A percentile compares a stretch with the other conserved stretches of the same genome.
Conservation (phyloP, 1,140 invertebrate species). For the Panulirus ornatus region DNA sequence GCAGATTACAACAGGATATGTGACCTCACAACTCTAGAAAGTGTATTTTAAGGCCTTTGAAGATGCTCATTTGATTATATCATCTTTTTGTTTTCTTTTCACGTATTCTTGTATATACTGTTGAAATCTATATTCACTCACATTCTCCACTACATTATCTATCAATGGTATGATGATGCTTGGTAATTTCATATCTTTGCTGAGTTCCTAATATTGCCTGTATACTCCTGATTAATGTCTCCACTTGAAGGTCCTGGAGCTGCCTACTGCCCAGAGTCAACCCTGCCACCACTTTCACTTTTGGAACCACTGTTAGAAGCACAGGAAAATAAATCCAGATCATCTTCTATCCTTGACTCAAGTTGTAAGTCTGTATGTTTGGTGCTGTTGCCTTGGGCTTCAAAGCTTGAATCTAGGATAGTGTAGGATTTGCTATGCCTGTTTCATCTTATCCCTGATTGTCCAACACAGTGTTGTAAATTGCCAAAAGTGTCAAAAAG, state of each 20-base stretch:
- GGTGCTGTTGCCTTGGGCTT: not conserved
- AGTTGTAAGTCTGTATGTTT: slow-evolving; percentile 50
- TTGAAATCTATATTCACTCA: too few species aligned
- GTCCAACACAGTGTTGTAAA: slow-evolving; percentile 45
- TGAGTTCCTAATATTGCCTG: not conserved
- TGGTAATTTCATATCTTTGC: not conserved
- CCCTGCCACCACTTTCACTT: slow-evolving; percentile 60
- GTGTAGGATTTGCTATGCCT: slow-evolving; percentile 33
- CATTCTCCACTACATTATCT: not conserved
- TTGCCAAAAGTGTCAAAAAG: not conserved
- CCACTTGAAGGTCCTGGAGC: slow-evolving; percentile 49
- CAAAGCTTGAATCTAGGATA: not conserved
- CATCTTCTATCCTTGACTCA: slow-evolving; percentile 65
- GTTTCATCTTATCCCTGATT: slow-evolving; percentile 15
- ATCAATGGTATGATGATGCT: not conserved
- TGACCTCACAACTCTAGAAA: too few species aligned
- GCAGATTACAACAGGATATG: too few species aligned
- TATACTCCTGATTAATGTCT: not conserved
- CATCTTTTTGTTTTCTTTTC: too few species aligned
- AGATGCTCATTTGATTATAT: too few species aligned
- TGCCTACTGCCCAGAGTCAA: slow-evolving; percentile 64
- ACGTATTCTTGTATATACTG: too few species aligned
- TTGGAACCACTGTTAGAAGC: slow-evolving; percentile 59
- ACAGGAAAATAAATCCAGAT: slow-evolving; percentile 63
- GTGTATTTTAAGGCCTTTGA: too few species aligned